Base-by-base conservation (phyloP, 2,797 vertebrate species). In the Phaenicophaeus curvirostris region DNA sequence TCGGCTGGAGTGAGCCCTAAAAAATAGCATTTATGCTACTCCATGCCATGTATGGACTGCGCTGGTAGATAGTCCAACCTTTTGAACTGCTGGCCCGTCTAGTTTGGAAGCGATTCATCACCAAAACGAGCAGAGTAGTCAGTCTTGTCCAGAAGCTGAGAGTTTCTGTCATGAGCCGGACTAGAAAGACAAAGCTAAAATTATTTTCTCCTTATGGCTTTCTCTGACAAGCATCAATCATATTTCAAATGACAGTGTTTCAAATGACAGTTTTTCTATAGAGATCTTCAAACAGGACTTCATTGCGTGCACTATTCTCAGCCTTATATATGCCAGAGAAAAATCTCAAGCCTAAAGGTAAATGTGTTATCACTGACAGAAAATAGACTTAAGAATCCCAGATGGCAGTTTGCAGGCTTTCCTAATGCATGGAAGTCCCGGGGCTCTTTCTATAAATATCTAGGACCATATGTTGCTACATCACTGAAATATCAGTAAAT, bases 361-460 rank as follows among this genome's bases (percentile, higher is more conserved):
- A 79, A 80, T 16, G 9, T 65, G 41, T 82, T 85, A 39, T 54
- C 72, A 31, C 39, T 55, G 68, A 30, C 30, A 85, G 75, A 66
- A 90, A 78, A 58, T 5, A 53, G 65, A 21, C 57, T 54, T 44
- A 30, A 77, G 88, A 57, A 53, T 44, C 76, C 55, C 92, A 90
- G 78, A 76, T 74, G 90, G 81, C 81, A 93, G 76, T 79, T 79
- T 61, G 62, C 69, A 88, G 91, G 55, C 85, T 92, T 86, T 84
- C 82, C 87, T 66, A 16, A 17, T 33, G 27, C 55, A 24, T 62
- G 76, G 67, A 71, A 78, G 76, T 84, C 76, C 92, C 87, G 75
- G 48, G 71, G 91, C 82, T 86, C 59, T 75, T 80, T 48, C 94
- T 62, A 87, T 92, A 90, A 94, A 95, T 90, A 92, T 6, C 71